phyloP scores from a whole-genome alignment of 2,113 vertebrate genomes.

The Macroglossus sobrinus region DNA sequence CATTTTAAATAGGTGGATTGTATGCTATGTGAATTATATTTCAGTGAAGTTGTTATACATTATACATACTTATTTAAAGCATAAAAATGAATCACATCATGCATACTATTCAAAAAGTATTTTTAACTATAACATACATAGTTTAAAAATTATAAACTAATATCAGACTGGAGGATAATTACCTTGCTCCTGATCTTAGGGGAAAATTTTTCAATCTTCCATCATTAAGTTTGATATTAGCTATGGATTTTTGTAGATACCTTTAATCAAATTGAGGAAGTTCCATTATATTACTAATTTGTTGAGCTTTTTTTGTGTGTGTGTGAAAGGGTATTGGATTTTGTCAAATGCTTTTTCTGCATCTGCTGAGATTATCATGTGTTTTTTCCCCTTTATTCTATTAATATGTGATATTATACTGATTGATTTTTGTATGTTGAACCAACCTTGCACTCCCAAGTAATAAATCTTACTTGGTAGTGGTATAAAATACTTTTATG shows the following conservation, averaged over 20 bases:
- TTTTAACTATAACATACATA: slow-evolving; percentile 26
- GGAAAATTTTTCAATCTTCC: background rate
- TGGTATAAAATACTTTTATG: background rate
- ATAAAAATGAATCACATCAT: background rate
- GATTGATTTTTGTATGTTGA: background rate
- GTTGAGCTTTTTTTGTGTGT: background rate
- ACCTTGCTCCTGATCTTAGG: background rate
- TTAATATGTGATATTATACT: background rate
- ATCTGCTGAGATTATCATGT: background rate
- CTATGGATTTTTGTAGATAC: background rate
- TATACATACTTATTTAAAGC: background rate
- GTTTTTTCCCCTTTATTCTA: background rate
- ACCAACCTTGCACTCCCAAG: background rate
- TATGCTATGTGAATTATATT: background rate
- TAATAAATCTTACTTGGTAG: background rate
- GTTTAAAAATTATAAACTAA: slow-evolving; percentile 35
- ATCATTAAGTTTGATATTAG: background rate
- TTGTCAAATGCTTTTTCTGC: background rate
- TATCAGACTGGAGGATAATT: background rate
- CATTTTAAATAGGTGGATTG: background rate
- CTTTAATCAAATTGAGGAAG: background rate
- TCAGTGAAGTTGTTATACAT: background rate
- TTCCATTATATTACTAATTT: background rate
- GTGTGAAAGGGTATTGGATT: background rate
- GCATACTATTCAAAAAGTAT: background rate